Conservation (phyloP, 2,888 invertebrate species). For the Cylindroiulus punctatus region DNA sequence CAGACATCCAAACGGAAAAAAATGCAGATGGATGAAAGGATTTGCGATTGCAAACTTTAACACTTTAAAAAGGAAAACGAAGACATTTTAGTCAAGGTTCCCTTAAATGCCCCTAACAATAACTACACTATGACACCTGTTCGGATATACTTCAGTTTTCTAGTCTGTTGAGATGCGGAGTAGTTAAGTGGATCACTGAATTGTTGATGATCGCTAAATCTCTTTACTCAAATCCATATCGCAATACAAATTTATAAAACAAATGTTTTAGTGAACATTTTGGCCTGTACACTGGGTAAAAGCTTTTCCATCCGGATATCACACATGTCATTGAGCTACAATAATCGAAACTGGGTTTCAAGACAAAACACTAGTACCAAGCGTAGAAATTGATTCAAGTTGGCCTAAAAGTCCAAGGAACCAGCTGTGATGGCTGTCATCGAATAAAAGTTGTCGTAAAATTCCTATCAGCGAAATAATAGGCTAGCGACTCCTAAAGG, state of each 20-base stretch:
- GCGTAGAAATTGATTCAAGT: neutral
- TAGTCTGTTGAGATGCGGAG: neutral
- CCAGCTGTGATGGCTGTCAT: slow-evolving; percentile 32
- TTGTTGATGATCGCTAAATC: neutral
- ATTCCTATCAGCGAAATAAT: neutral
- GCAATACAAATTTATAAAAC: neutral
- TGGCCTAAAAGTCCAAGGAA: neutral
- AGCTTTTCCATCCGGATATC: neutral
- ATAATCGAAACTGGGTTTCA: neutral
- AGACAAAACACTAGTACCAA: neutral
- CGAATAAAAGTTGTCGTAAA: slow-evolving; percentile 16
- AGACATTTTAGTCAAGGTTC: neutral
- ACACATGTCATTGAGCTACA: neutral
- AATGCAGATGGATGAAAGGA: neutral
- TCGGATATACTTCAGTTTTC: neutral
- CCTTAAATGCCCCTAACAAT: neutral
- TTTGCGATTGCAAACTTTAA: neutral
- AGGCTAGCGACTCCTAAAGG: neutral
- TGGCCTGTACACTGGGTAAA: neutral
- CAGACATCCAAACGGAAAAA: neutral
- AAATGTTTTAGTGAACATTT: neutral
- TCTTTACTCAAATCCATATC: too few species aligned
- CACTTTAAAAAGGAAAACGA: neutral
- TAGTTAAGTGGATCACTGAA: neutral
- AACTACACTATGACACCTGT: too few species aligned